phyloP scores from a whole-genome alignment of 2,888 invertebrate species.

The Tethea ocularis region DNA sequence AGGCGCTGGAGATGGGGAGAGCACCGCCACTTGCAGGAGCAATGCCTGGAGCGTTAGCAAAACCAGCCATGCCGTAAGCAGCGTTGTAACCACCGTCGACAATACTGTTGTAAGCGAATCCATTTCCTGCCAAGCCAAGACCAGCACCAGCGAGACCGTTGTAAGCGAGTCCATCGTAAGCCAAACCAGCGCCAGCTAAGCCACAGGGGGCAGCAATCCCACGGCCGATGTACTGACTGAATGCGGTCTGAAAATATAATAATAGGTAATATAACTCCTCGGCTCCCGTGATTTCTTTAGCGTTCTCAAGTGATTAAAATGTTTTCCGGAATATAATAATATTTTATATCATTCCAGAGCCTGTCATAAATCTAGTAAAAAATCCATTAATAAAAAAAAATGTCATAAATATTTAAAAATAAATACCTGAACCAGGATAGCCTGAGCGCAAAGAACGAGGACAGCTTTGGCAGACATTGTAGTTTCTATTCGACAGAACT shows the following conservation, averaged over 20 bases:
- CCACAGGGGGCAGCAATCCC: conserved; percentile 4
- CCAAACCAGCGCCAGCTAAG: background rate
- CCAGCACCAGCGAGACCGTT: background rate
- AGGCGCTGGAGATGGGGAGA: conserved; percentile 36
- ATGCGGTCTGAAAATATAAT: conserved; percentile 16
- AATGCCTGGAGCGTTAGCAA: background rate
- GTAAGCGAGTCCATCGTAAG: conserved; percentile 4
- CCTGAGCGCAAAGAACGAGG: conserved; percentile 15
- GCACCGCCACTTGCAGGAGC: conserved; percentile 24
- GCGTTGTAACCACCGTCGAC: background rate
- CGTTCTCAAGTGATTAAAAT: too few species aligned
- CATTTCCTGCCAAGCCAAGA: background rate
- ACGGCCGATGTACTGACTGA: conserved; percentile 18
- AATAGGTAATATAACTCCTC: background rate
- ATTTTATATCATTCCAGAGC: background rate
- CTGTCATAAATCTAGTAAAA: too few species aligned
- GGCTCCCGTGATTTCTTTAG: too few species aligned
- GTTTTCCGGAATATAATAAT: background rate
- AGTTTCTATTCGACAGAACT: background rate
- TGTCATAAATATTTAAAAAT: background rate
- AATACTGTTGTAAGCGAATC: background rate
- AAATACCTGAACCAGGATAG: conserved; percentile 16
- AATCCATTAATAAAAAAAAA: background rate
- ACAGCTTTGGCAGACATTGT: conserved; percentile 11
- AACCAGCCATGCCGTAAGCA: background rate